phyloP scores from a whole-genome alignment of 2,888 invertebrate species.

The Sericinus montela region DNA sequence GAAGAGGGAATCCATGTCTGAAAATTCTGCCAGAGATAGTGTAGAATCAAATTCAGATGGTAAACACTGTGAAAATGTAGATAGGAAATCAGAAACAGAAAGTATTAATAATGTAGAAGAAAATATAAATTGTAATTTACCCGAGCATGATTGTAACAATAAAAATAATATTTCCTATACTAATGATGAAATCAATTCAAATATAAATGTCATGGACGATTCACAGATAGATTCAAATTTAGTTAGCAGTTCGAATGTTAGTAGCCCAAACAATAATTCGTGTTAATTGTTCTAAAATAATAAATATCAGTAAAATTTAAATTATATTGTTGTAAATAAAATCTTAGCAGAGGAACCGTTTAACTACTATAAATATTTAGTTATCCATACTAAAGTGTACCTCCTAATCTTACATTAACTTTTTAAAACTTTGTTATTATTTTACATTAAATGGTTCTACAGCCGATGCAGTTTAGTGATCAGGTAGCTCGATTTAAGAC shows the following conservation, averaged over 20 bases:
- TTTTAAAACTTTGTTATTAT: not conserved
- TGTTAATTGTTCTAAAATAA: constrained; percentile 34
- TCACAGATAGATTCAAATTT: constrained; percentile 41
- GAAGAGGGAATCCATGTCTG: constrained; percentile 45
- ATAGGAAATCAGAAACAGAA: constrained; percentile 37
- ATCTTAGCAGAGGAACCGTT: constrained; percentile 49
- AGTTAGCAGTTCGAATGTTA: constrained; percentile 47
- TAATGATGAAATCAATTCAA: constrained; percentile 67
- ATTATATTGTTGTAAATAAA: not conserved
- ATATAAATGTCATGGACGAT: constrained; percentile 58
- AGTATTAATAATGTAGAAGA: constrained; percentile 42
- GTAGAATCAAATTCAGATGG: constrained; percentile 35
- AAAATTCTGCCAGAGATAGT: constrained; percentile 31
- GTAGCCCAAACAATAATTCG: constrained; percentile 71
- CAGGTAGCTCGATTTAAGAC: too few relatives aligned
- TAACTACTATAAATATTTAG: constrained; percentile 30
- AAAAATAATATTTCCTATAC: constrained; percentile 35
- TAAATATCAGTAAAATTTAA: too few relatives aligned
- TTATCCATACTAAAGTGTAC: constrained; percentile 33
- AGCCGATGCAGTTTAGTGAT: too few relatives aligned
- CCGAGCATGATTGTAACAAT: constrained; percentile 31
- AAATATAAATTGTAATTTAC: constrained; percentile 38
- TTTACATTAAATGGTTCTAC: too few relatives aligned
- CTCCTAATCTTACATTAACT: not conserved
- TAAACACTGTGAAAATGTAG: constrained; percentile 42